Evolutionary conservation across 2,797 vertebrate species (phyloP).

Genomic region (Trachurus trachurus): DNA sequence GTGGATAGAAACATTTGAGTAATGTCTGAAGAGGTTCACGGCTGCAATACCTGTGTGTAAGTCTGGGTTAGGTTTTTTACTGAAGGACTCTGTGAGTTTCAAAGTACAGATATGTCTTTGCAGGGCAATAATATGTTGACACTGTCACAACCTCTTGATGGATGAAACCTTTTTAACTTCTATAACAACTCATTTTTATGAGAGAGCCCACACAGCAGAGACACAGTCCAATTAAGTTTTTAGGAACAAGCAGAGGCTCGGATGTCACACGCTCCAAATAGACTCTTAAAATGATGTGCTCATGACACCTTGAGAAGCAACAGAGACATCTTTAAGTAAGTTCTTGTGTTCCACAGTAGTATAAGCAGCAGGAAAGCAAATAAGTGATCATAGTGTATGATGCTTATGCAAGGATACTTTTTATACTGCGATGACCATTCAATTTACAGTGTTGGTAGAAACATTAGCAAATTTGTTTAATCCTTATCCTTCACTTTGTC

Average conservation of each 20-base stretch:
- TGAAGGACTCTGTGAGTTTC: background rate
- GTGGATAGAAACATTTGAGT: no score
- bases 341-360: background rate
- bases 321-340: background rate
- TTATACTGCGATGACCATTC: background rate
- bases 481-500: background rate
- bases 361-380: background rate
- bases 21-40: no score
- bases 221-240: background rate
- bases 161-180: background rate
- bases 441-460: background rate
- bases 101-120: background rate
- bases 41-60: background rate
- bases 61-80: background rate
- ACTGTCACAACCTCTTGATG: background rate
- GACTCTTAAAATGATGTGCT: background rate
- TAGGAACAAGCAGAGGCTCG: constrained; percentile 35
- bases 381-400: background rate
- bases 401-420: background rate
- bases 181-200: background rate
- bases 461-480: background rate
- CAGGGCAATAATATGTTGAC: background rate
- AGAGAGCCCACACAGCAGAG: background rate
- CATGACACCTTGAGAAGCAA: constrained; percentile 14
- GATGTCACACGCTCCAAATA: constrained; percentile 3